phyloP scores from a whole-genome alignment of 2,797 vertebrate genomes.

The Nasua narica region DNA sequence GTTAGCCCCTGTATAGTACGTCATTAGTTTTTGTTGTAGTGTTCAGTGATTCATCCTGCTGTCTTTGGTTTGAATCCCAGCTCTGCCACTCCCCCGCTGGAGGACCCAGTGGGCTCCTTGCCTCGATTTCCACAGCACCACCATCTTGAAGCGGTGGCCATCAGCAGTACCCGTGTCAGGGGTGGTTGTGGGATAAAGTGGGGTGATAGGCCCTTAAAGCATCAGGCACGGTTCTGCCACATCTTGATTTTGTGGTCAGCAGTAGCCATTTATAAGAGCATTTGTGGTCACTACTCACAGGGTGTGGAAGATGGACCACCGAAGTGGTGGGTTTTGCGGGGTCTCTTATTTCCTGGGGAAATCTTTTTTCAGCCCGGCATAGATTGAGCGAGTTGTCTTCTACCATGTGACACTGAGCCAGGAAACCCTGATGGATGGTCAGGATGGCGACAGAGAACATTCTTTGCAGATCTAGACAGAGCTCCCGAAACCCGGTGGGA shows the following conservation, averaged over 20 bases:
- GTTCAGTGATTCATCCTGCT: background rate
- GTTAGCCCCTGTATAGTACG: background rate
- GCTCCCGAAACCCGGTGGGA: background rate
- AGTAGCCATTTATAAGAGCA: background rate
- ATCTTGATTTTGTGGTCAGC: background rate
- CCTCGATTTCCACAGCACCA: background rate
- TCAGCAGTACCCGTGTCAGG: background rate
- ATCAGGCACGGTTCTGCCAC: background rate
- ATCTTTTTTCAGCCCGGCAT: background rate
- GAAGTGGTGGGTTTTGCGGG: background rate
- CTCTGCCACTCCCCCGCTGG: background rate
- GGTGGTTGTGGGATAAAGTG: background rate
- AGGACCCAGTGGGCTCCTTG: background rate
- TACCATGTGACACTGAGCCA: background rate
- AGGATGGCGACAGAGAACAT: background rate
- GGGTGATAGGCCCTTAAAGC: background rate
- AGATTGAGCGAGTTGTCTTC: background rate
- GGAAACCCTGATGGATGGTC: background rate
- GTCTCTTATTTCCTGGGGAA: background rate
- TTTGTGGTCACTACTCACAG: background rate
- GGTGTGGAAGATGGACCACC: rapidly evolving
- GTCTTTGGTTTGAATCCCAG: background rate
- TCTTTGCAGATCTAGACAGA: background rate
- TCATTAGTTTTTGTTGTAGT: background rate
- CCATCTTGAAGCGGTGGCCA: background rate